phyloP scores from a whole-genome alignment of 2,888 invertebrate genomes.

The Eretmocerus hayati region DNA sequence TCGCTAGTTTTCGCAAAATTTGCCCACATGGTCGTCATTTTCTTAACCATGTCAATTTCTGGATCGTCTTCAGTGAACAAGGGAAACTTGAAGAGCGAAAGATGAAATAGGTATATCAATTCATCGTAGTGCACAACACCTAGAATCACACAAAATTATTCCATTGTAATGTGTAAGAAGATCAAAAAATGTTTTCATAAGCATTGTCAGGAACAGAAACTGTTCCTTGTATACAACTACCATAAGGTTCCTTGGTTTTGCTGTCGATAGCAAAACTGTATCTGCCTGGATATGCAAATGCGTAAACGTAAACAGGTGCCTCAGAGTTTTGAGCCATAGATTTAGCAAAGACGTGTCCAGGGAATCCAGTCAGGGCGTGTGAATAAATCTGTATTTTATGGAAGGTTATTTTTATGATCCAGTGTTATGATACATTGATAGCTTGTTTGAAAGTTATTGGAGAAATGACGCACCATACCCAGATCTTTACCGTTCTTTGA shows the following conservation, averaged over 20 bases:
- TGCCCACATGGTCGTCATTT: conserved; percentile 44
- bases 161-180: not conserved
- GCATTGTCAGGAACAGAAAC: not conserved
- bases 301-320: conserved; percentile 56
- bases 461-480: conserved; percentile 38
- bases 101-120: conserved; percentile 48
- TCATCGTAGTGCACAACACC: conserved; percentile 49
- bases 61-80: conserved; percentile 44
- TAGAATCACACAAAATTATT: too few relatives aligned
- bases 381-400: conserved; percentile 48
- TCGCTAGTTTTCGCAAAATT: conserved; percentile 49
- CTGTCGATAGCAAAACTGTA: conserved; percentile 51
- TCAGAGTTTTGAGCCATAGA: conserved; percentile 53
- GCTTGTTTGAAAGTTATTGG: too few relatives aligned
- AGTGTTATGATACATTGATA: not conserved
- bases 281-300: conserved; percentile 56
- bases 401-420: not conserved
- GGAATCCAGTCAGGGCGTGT: conserved; percentile 53
- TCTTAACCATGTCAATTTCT: conserved; percentile 45
- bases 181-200: not conserved
- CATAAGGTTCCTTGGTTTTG: conserved; percentile 44
- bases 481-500: conserved; percentile 45
- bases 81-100: conserved; percentile 36
- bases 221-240: conserved; percentile 34
- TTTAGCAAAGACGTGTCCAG: conserved; percentile 36